Base-by-base conservation (phyloP, 2,113 vertebrate species). In the Felis chaus region DNA sequence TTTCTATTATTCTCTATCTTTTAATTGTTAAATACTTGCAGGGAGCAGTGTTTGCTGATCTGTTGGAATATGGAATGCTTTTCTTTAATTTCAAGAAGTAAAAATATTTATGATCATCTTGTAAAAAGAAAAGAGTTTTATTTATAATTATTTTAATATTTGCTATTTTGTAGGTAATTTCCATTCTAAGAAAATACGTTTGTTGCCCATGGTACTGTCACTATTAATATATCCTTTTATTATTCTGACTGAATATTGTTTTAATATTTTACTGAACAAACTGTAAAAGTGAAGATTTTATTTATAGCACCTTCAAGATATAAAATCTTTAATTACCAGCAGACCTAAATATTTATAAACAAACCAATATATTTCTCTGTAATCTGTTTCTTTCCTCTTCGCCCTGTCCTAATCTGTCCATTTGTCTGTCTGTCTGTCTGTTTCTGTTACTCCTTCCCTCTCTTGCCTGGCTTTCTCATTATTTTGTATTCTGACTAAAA, bases 211-310 rank as follows among this genome's bases (percentile, higher is more conserved):
- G 55, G n/a, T n/a, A 66, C 15, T 88, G 41, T 86, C 39, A 45
- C 88, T 95, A 74, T 76, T 95, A 76, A 92, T 61, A 91, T 90
- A 78, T 45, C 66, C 21, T 84, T 45, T 57, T 55, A 55, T 68
- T 76, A 91, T 84, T 93, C 74, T 85, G 57, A 84, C 15, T 68
- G 39, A 48, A 53, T 68, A 55, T 27, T 82, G 16, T 91, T 57
- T 68, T 76, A 53, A 68, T 76, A 31, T 88, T 96, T 92, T 71
- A 86, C n/a, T 45, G 74, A 95, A 92, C 4, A 53, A 93, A 57
- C 23, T 68, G 10, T 76, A 81, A 93, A 76, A 55, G 1, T 4
- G 25, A 92, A 83, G 25, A 33, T 89, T 83, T 82, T 74, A 45
- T 68, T 68, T 57, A 48, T 1, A 82, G 7, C 11, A 25, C 25